Percentiles rank a stretch among this genome's conserved stretches.
Evolutionary conservation across 2,888 invertebrate genomes (phyloP).

Genomic region (Hyles lineata): DNA sequence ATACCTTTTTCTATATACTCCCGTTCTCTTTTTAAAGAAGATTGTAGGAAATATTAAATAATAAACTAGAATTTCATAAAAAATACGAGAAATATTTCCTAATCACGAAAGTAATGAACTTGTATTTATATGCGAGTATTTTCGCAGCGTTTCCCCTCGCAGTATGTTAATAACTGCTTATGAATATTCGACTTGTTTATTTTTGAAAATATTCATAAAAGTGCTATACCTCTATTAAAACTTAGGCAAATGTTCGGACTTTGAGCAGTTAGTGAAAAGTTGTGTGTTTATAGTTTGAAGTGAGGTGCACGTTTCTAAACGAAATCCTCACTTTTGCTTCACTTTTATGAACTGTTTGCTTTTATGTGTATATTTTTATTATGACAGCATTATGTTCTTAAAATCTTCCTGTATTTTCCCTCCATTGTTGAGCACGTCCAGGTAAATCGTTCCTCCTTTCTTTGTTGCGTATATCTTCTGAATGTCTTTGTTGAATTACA

Average conservation of each 20-base stretch:
- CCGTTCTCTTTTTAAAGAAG: too few species aligned
- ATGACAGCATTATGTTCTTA: conserved; percentile 7
- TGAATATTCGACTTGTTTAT: conserved; percentile 23
- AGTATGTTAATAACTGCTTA: conserved; percentile 10
- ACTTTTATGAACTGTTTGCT: conserved; percentile 9
- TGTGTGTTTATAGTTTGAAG: conserved; percentile 16
- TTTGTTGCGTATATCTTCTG: background rate
- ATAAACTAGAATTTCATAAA: too few species aligned
- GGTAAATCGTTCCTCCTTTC: background rate
- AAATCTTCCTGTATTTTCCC: conserved; percentile 6
- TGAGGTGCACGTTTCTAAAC: background rate
- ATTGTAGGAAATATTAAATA: too few species aligned
- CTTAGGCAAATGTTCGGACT: conserved; percentile 19
- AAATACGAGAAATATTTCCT: background rate
- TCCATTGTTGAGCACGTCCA: conserved; percentile 7
- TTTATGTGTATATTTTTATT: conserved; percentile 10
- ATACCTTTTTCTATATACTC: too few species aligned
- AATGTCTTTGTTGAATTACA: conserved; percentile 1
- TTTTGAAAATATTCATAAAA: conserved; percentile 23
- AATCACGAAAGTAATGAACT: conserved; percentile 1
- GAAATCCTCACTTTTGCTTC: background rate
- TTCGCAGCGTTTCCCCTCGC: background rate
- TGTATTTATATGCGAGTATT: background rate
- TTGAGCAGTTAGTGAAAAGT: conserved; percentile 22
- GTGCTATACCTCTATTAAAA: conserved; percentile 21